Evolutionary conservation across 2,888 invertebrate species (phyloP).

Genomic region (Volucella inflata): DNA sequence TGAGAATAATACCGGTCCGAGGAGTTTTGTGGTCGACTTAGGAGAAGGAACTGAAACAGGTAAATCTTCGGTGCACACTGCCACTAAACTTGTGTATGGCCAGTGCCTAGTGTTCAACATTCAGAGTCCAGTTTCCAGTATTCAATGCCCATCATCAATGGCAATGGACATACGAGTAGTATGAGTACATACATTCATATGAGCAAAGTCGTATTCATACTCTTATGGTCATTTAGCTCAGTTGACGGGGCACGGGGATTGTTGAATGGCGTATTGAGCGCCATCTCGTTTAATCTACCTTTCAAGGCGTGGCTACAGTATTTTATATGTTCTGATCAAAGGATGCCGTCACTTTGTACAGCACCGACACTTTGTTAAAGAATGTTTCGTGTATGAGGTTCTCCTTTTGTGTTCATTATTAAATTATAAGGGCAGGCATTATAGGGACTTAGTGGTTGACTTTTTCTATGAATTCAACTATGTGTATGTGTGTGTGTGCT

Average conservation of each 20-base stretch:
- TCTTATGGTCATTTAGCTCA: constrained; percentile 77
- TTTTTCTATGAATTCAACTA: no score
- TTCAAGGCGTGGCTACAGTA: constrained; percentile 81
- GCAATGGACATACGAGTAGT: constrained; percentile 36
- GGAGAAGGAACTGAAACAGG: constrained; percentile 50
- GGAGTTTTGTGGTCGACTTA: constrained; percentile 25
- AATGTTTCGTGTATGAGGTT: constrained; percentile 61
- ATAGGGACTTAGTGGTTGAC: constrained; percentile 51
- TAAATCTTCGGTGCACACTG: constrained; percentile 48
- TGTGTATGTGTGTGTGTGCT: constrained; percentile 35
- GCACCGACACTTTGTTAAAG: constrained; percentile 78
- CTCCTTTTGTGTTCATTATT: constrained; percentile 57
- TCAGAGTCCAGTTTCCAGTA: no score
- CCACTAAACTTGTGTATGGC: constrained; percentile 33
- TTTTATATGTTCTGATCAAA: constrained; percentile 84
- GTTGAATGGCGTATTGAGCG: constrained; percentile 80
- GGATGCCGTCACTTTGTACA: constrained; percentile 82
- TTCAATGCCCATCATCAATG: constrained; percentile 55
- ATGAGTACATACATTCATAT: no score
- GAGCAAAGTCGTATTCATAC: no score
- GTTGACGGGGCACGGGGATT: constrained; percentile 77
- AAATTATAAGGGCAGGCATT: constrained; percentile 67
- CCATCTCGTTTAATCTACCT: constrained; percentile 84
- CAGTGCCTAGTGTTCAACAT: no score
- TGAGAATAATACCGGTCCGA: constrained; percentile 73